Evolutionary conservation across 2,797 vertebrate species (phyloP).

Genomic region (Sarcophilus harrisii): DNA sequence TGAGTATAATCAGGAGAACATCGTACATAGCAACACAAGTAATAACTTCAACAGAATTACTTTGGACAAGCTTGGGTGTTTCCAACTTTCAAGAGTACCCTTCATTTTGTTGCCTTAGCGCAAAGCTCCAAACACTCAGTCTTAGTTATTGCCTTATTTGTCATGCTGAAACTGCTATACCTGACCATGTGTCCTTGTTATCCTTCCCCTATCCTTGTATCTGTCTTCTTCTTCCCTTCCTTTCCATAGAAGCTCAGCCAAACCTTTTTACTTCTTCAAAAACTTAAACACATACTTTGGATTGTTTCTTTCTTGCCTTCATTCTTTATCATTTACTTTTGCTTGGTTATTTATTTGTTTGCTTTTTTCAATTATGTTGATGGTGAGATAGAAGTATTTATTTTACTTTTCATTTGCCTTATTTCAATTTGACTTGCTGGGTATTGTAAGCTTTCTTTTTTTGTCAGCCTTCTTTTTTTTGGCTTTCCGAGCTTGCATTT

Average conservation of each 20-base stretch:
- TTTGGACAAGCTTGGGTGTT: not conserved
- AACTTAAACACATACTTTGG: constrained; percentile 9
- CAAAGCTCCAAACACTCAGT: not conserved
- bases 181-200: not conserved
- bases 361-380: constrained; percentile 1
- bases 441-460: constrained; percentile 44
- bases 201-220: not conserved
- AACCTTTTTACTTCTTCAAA: constrained; percentile 26
- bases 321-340: not conserved
- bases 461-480: not conserved
- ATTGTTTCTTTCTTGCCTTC: not conserved
- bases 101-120: not conserved
- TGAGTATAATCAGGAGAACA: too few relatives aligned
- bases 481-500: constrained; percentile 40
- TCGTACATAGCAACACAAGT: not conserved
- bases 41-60: not conserved
- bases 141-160: not conserved
- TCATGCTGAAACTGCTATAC: not conserved
- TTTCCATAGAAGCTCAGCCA: not conserved
- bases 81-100: not conserved
- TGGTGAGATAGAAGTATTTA: constrained; percentile 7
- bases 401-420: constrained; percentile 48
- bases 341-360: constrained; percentile 14
- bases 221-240: accelerated
- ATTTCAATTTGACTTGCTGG: constrained; percentile 35